These are phyloP conservation scores for Myiozetetes cayanensis DNA, from an alignment of 2,113 vertebrate species.

Conservation along the genomic window DNA sequence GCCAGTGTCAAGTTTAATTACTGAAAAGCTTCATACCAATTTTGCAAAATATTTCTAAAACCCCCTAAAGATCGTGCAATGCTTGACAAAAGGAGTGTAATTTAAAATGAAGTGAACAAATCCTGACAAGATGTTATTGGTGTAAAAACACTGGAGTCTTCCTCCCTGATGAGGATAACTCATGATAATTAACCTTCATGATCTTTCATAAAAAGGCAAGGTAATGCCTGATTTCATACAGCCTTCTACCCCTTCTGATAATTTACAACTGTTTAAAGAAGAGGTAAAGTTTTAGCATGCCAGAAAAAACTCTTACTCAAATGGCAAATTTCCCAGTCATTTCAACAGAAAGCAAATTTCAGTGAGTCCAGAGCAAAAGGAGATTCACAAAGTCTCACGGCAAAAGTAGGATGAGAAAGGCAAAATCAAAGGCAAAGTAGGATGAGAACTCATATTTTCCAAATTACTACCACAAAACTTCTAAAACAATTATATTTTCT, in stretches of 20 bases:
- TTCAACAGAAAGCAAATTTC: not conserved
- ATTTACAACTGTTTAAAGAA: not conserved
- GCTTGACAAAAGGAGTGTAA: not conserved
- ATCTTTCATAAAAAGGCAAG: not conserved
- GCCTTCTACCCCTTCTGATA: not conserved
- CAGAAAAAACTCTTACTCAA: not conserved
- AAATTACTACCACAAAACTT: not conserved
- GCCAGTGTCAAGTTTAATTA: not conserved
- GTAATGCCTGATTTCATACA: not conserved
- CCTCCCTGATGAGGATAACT: not conserved
- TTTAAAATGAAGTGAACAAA: not conserved
- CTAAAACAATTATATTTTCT: not conserved
- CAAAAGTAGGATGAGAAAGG: not conserved
- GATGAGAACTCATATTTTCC: not conserved
- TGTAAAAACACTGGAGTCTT: not conserved
- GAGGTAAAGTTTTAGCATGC: not conserved
- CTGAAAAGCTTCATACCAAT: not conserved
- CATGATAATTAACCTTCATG: not conserved
- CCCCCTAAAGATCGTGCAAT: not conserved
- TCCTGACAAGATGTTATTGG: not conserved
- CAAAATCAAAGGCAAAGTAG: not conserved
- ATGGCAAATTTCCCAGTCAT: not conserved
- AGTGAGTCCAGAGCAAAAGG: not conserved
- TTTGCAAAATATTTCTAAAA: not conserved
- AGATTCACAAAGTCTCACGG: not conserved